Base-by-base conservation (phyloP, 1,140 invertebrate species). In the Drosophila pallidifrons region DNA sequence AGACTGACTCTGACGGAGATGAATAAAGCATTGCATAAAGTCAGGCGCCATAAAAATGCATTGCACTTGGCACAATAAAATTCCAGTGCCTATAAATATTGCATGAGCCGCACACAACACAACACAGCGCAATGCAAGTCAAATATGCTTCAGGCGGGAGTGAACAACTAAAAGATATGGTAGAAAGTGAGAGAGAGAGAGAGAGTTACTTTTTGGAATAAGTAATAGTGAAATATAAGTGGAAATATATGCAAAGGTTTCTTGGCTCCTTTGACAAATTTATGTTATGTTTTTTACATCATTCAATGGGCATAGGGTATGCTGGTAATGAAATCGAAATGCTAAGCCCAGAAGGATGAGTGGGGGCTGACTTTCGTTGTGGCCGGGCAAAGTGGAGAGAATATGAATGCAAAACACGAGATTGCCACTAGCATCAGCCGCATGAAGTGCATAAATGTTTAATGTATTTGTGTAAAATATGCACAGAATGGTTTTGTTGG, bases 81-180 rank as follows among this genome's bases (percentile, higher is more conserved):
- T 69, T 46, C 60, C 73, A 65, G n/a, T 41, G 73, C 52, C 60
- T 72, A 75, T 75, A 75, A 75, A 75, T 75, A 72, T 75, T 75
- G 60, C 30, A 75, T 75, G 73, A 75, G 52, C 51, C 25, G 13
- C 25, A 11, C 20, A 25, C 35, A 38, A 10, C 35, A 38, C 35
- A 38, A 10, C 20, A 13, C 58, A 28, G 47, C 11, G n/a, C 3
- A 38, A 52, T 61, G 13, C 46, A 32, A 28, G 47, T 52, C 25
- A 30, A 8, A 20, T 25, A 15, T 35, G n/a, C 20, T 8, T 5
- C 5, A n/a, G n/a, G 11, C 16, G 15, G 7, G 15, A 16, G 7
- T 13, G 47, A 4, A n/a, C 15, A 38, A 15, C 63, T 20, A 1
- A 4, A 0, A 25, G 28, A 52, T 61, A 68, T 46, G 25, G 54